Base-by-base conservation (phyloP, 2,113 vertebrate genomes). In the Carassius auratus region DNA sequence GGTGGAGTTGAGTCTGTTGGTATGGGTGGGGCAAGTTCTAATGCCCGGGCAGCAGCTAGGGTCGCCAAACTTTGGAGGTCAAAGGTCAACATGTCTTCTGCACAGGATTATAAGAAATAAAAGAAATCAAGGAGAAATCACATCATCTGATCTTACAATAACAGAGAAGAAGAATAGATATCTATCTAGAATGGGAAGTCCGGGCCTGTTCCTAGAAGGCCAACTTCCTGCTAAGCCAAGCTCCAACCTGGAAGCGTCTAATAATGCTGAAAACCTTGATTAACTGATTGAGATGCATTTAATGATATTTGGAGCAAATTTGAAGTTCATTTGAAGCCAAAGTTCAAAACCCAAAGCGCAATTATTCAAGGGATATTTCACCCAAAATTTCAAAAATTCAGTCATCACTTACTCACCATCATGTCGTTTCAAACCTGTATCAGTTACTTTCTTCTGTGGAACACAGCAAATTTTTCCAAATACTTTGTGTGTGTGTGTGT, bases 41-140 rank as follows among this genome's bases (percentile, higher is more conserved):
- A 93, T 0, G 97, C 96, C 86, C 97, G 97, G 88, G 97, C 98
- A 0, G 97, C 95, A 2, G 97, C 97, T 87, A 99, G 94, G 0
- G 97, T 97, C 17, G 97, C 98, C 88, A 99, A 93, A 91, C 95
- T 96, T 91, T 95, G 96, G 79, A 99, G 96, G 94, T 98, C 97
- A 90, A 96, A 97, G 90, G 96, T 95, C 91, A 96, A 93, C 90
- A 94, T 84, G 45, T 97, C 95, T 86, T 96, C 97, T 95, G 95
- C 90, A 83, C 73, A 64, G 38, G 83, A 80, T 17, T 19, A 38
- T 76, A 75, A 55, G 68, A 62, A 33, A 84, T 48, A n/a, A 81
- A 45, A 8, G 21, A 26, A 55, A 23, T 68, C 9, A 66, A 88
- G 33, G 19, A 26, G 52, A 74, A 1, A 66, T 45, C 9, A 55